Evolutionary conservation across 2,888 invertebrate species (phyloP), one percentile per base, ranked within the genome.

Genomic region (Leucophenga maculata): DNA sequence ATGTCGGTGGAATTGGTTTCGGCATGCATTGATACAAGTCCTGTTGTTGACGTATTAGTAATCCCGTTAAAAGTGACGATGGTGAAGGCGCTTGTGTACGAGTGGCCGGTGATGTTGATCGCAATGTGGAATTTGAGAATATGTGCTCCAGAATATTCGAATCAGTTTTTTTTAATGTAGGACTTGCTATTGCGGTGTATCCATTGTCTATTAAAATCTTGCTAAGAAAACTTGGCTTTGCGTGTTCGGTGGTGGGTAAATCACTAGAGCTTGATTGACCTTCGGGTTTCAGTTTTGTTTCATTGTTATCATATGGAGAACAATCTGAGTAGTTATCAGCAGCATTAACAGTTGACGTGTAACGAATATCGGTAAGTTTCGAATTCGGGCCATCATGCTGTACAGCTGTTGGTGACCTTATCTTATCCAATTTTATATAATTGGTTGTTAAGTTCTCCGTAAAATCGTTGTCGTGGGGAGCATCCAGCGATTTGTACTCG

Each of bases 21-120:
- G 76, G 74, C 69, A 75, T 75, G 6, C 75, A 74, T 11, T 80
- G 73, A 6, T 80, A 73, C 54, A 78, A 71, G 6, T 75, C 72
- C 16, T 82, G 75, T 11, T 77, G 78, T n/a, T 85, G 82, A 1
- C 78, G 73, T 22, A 83, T 52, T 3, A 86, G 72, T 4, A 84
- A 69, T 48, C 80, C 80, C 0, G 84, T 74, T 65, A 78, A 69
- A 8, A 78, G 64, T 18, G 74, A 62, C 0, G 77, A 46, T 6
- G 72, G 54, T 8, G 70, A 22, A 31, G 66, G 26, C 31, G 70
- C 52, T n/a, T 13, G 55, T 46, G 18, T 16, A 1, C 16, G 50
- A 6, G n/a, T 50, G 2, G 50, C n/a, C 50, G 50, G 50, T 8
- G 50, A 18, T 50, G 50, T 50, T 6, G 50, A 50, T 50, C 39